Percentiles rank a stretch among this genome's conserved stretches.
These are phyloP conservation scores for Cerceris ruficornis DNA, from an alignment of 2,888 invertebrate genomes.

Conservation along the genomic window DNA sequence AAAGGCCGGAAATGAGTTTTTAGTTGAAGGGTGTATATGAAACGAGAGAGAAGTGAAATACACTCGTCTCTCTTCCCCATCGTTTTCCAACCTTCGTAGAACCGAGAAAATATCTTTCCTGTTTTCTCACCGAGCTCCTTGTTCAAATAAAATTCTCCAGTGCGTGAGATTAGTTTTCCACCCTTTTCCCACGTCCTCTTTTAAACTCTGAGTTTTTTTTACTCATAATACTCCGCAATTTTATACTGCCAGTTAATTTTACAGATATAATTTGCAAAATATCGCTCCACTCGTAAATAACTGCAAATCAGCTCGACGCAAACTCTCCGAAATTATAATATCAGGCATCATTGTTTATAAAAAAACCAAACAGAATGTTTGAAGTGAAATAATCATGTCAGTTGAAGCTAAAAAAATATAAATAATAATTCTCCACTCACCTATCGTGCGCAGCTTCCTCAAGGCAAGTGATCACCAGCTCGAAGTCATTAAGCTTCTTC, in stretches of 20 bases:
- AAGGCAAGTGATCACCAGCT: constrained; percentile 83
- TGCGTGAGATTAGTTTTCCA: neutral
- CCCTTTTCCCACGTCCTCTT: too few species aligned
- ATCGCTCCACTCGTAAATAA: too few species aligned
- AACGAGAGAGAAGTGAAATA: neutral
- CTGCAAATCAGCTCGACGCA: too few species aligned
- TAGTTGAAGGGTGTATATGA: constrained; percentile 15
- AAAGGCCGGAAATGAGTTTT: constrained; percentile 38
- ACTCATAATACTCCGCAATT: too few species aligned
- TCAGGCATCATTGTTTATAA: too few species aligned
- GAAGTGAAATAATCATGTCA: neutral
- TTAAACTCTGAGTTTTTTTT: too few species aligned
- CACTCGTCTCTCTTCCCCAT: neutral
- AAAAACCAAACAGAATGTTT: too few species aligned
- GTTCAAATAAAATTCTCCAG: neutral
- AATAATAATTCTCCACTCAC: constrained; percentile 60
- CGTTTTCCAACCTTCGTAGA: constrained; percentile 1
- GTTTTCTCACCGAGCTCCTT: neutral
- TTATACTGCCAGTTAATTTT: too few species aligned
- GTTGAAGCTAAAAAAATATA: neutral
- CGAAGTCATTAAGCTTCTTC: constrained; percentile 83
- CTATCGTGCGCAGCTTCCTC: constrained; percentile 83
- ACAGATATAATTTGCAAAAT: too few species aligned
- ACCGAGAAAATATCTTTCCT: constrained; percentile 6
- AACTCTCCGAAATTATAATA: too few species aligned